Conservation (phyloP, 2,888 invertebrate species). For the Pachydiplax longipennis region DNA sequence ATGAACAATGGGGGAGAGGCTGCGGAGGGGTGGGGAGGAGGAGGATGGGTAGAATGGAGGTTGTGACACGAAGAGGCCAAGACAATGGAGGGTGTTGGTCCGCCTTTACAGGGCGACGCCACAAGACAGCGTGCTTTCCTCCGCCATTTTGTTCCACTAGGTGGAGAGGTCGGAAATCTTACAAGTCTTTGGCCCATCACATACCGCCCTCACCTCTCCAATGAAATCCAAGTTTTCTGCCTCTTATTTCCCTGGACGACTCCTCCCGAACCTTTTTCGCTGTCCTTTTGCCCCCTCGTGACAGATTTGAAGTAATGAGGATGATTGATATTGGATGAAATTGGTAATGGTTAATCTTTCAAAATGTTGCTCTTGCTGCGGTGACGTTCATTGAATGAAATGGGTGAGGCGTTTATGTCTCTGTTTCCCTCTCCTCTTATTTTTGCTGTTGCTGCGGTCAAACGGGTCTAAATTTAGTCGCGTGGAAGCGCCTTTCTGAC, state of each 20-base stretch:
- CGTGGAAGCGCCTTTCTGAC: too few relatives aligned
- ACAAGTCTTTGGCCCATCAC: neutral
- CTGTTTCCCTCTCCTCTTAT: neutral
- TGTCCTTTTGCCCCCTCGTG: neutral
- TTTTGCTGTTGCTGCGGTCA: too few relatives aligned
- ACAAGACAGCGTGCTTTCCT: neutral
- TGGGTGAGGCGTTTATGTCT: neutral
- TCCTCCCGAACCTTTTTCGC: neutral
- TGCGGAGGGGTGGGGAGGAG: neutral
- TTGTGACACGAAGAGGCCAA: conserved; percentile 24
- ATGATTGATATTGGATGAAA: neutral
- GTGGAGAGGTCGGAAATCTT: neutral
- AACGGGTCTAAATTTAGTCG: too few relatives aligned
- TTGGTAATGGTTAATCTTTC: neutral
- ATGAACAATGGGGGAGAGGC: conserved; percentile 3
- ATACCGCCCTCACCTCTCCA: neutral
- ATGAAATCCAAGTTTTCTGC: neutral
- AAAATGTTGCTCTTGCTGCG: neutral
- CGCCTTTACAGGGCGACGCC: neutral
- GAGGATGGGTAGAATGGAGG: neutral
- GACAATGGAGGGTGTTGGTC: conserved; percentile 39
- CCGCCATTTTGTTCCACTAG: neutral
- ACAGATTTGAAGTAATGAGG: neutral
- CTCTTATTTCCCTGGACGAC: neutral
- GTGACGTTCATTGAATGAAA: neutral